phyloP scores from a whole-genome alignment of 2,113 vertebrate species.

The Tupaia tana region DNA sequence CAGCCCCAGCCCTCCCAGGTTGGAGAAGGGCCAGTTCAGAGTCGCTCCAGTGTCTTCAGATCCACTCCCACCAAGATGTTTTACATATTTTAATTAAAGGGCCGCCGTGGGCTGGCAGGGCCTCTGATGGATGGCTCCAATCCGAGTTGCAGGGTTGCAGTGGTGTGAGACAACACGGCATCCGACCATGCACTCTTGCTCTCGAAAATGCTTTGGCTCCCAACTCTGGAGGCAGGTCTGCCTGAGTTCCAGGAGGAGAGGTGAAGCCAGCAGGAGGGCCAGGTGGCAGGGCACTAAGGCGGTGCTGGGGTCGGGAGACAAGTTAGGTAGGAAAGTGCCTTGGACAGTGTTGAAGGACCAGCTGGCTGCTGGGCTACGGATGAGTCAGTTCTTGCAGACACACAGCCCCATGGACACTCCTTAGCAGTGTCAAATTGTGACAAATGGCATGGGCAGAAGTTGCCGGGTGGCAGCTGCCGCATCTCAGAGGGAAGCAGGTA shows the following conservation, averaged over 20 bases:
- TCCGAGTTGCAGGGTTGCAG: background rate
- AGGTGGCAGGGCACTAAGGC: accelerated
- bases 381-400: slow-evolving; percentile 81
- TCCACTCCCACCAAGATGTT: slow-evolving; percentile 60
- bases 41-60: slow-evolving; percentile 29
- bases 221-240: background rate
- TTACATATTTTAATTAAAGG: slow-evolving; percentile 74
- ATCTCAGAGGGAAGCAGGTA: slow-evolving; percentile 84
- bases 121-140: background rate
- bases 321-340: slow-evolving; percentile 37
- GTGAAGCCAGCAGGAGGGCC: background rate
- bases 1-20: background rate
- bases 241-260: background rate
- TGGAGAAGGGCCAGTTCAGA: slow-evolving; percentile 60
- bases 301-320: slow-evolving; percentile 9
- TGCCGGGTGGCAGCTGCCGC: slow-evolving; percentile 87
- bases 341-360: background rate
- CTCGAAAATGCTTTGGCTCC: background rate
- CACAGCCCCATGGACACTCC: slow-evolving; percentile 83
- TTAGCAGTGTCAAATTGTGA: slow-evolving; percentile 90
- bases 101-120: slow-evolving; percentile 59
- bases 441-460: slow-evolving; percentile 86
- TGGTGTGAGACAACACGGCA: accelerated
- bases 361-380: slow-evolving; percentile 71
- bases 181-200: background rate